Base-by-base conservation (phyloP, 1,140 invertebrate species). In the fruit fly (Drosophila melanogaster) region DNA sequence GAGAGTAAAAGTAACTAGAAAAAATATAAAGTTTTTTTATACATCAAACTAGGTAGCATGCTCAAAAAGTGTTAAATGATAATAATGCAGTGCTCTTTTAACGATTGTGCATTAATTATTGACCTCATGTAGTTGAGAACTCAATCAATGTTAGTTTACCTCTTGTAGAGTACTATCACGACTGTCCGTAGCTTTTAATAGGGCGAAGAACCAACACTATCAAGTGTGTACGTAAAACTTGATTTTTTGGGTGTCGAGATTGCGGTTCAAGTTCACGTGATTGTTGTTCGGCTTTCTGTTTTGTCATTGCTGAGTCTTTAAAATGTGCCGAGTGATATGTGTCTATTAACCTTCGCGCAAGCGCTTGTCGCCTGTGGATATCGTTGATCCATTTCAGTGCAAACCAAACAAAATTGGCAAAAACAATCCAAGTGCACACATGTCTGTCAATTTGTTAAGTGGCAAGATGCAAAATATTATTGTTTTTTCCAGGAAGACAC, bases 181-280 rank as follows among this genome's bases (percentile, higher is more conserved):
- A 17, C 51, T 46, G 15, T 10, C 5, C 10, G 0, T 19, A 47
- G 24, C 47, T 22, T 33, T 38, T 37, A 56, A 24, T 44, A 44
- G n/a, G 38, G 26, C 22, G 26, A 14, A 19, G 0, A 5, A 7
- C n/a, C 51, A 57, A 11, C 41, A n/a, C 62, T 38, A 10, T 33
- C 17, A 33, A 14, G 24, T 58, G n/a, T 14, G 30, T 50, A 49
- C 46, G 44, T 55, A 14, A 41, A 54, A 33, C 50, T 24, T 11
- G 12, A 40, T 53, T 79, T 56, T 65, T 61, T 53, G 67, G 75
- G 78, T 61, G 57, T 64, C 26, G 49, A 69, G 78, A 81, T 87
- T 86, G 62, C 57, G 76, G 71, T 83, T 89, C 84, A 89, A 89
- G 83, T 83, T 86, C 83, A 70, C 61, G 76, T 73, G 66, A 67